phyloP scores from a whole-genome alignment of 2,113 vertebrate genomes.

The Notarius quadriscutis region DNA sequence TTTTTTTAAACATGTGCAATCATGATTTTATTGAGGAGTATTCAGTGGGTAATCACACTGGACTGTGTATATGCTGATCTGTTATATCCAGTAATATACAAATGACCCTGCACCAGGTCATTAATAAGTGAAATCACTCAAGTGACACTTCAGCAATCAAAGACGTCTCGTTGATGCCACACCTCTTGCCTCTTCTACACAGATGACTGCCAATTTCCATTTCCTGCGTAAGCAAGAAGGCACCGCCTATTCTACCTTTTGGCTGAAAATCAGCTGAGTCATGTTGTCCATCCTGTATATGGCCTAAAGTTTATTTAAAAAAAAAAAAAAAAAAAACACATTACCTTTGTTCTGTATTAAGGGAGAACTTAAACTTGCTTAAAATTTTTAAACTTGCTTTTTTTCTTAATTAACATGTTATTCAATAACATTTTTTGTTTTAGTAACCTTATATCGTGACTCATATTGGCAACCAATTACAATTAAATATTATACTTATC shows the following conservation, averaged over 20 bases:
- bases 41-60: not conserved
- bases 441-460: no score
- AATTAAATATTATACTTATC: no score
- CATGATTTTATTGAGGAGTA: not conserved
- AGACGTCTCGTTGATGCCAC: not conserved
- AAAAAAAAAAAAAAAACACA: no score
- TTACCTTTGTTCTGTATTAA: no score
- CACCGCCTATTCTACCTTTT: not conserved
- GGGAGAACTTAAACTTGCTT: no score
- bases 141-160: not conserved
- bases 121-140: not conserved
- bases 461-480: no score
- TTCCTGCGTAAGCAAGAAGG: not conserved
- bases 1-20: not conserved
- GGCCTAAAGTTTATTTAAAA: not conserved
- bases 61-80: not conserved
- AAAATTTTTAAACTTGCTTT: no score
- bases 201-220: not conserved
- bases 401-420: no score
- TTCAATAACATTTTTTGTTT: no score
- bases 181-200: not conserved
- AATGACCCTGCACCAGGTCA: not conserved
- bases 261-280: no score
- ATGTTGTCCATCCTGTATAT: not conserved
- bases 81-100: not conserved